phyloP scores from a whole-genome alignment of 1,140 invertebrate species.

The Pachypsylla venusta region DNA sequence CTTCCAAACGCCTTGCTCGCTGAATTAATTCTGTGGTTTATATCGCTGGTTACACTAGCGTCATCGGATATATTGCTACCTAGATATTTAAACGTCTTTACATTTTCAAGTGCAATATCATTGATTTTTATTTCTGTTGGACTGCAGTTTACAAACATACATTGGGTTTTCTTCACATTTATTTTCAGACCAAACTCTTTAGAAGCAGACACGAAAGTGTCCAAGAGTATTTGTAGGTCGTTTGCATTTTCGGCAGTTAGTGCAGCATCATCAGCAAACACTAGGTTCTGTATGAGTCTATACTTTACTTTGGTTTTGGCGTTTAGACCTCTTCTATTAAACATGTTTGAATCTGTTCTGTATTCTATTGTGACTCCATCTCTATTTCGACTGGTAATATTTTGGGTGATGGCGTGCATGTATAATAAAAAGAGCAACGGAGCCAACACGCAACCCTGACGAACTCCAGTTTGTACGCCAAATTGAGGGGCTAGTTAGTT shows the following conservation, averaged over 20 bases:
- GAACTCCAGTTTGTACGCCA: neutral
- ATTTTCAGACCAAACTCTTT: neutral
- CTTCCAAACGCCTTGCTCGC: too few species aligned
- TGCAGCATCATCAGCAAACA: neutral
- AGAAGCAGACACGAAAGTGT: neutral
- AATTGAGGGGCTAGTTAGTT: neutral
- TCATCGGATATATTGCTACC: too few species aligned
- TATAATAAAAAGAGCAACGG: neutral
- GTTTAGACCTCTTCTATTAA: neutral
- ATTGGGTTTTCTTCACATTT: neutral
- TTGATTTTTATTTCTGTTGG: too few species aligned
- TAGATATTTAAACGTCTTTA: too few species aligned
- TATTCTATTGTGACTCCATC: neutral
- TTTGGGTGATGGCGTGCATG: neutral
- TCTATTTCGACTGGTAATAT: neutral
- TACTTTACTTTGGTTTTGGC: neutral
- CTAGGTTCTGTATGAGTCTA: neutral
- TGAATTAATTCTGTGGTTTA: too few species aligned
- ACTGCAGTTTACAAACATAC: neutral
- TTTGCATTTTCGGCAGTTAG: neutral
- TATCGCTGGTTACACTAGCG: too few species aligned
- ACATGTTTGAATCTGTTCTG: neutral
- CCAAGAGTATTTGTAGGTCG: neutral
- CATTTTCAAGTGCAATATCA: too few species aligned
- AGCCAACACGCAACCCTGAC: neutral